Evolutionary conservation across 2,797 vertebrate genomes (phyloP), one percentile per base, ranked within the genome.

Genomic region (Typhlichthys eigenmanni): DNA sequence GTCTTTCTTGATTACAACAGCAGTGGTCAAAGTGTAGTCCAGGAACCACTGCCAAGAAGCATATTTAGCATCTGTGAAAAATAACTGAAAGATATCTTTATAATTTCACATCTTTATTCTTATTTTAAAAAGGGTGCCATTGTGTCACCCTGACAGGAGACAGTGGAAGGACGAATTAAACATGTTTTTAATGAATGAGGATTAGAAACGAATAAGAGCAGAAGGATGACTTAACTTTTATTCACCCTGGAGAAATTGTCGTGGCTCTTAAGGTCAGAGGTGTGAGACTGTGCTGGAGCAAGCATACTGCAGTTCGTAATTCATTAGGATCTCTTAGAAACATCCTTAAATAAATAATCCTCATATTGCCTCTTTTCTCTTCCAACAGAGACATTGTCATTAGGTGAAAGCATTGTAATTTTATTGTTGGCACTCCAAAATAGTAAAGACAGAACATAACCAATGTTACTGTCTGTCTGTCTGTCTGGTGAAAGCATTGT

Each of bases 221-320:
- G 24, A 43, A 5, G 45, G n/a, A 53, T 53, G 47, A 61, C 47
- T 17, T 52, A 29, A 13, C 32, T 52, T 16, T 46, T 14, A 52
- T 50, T 45, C 48, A 50, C 47, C 14, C 47, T 17, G 48, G 59
- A 29, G 47, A 51, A 50, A 60, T 17, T 19, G 34, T 52, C 14
- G 2, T 53, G 16, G 11, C 16, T 43, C 32, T 53, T 43, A 49
- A 53, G 32, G 45, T 45, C 4, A 24, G 34, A 62, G 60, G 17
- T n/a, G 34, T 19, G 7, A 55, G 12, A 54, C 14, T 16, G 61
- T 55, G 61, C 43, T 5, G 7, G 43, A 17, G 10, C n/a, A 43
- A 29, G 10, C 16, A 14, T 17, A 46, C 60, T 19, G 7, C 16
- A 46, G 16, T 9, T 29, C 60, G 11, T 38, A 54, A 14, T 6